Conservation (phyloP, 2,888 invertebrate genomes). For the Nomada goodeniana region DNA sequence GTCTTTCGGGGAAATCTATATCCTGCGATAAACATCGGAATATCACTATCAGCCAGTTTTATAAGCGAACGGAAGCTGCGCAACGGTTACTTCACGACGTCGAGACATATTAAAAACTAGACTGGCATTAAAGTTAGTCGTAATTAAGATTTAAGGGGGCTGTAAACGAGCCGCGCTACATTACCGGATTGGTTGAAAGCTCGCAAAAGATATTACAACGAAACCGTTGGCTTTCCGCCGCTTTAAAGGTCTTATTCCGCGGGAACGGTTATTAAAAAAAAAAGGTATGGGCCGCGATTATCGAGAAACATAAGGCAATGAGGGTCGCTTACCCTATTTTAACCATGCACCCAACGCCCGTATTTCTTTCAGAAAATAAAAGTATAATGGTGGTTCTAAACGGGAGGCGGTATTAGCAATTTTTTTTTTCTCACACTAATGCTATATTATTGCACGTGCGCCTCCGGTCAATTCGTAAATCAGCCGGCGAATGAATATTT, state of each 20-base stretch:
- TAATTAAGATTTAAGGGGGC: slow-evolving; percentile 67
- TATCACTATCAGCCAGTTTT: neutral
- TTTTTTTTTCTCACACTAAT: slow-evolving; percentile 53
- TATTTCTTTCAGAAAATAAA: slow-evolving; percentile 34
- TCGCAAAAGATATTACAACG: slow-evolving; percentile 54
- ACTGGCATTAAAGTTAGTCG: slow-evolving; percentile 48
- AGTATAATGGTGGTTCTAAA: slow-evolving; percentile 36
- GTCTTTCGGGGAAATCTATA: neutral
- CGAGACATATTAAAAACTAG: slow-evolving; percentile 47
- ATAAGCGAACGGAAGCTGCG: neutral
- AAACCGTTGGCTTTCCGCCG: slow-evolving; percentile 47
- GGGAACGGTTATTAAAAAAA: slow-evolving; percentile 60
- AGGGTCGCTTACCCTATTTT: slow-evolving; percentile 38
- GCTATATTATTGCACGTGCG: slow-evolving; percentile 46
- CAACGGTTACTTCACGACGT: neutral
- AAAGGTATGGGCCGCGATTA: slow-evolving; percentile 11
- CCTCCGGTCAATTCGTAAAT: slow-evolving; percentile 70
- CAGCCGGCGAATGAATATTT: slow-evolving; percentile 77
- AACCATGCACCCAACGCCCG: slow-evolving; percentile 17
- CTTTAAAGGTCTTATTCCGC: slow-evolving; percentile 53
- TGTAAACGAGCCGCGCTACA: slow-evolving; percentile 43
- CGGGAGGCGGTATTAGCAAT: slow-evolving; percentile 49
- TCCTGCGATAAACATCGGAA: neutral
- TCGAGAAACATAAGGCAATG: slow-evolving; percentile 28
- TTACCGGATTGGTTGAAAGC: slow-evolving; percentile 50